Conservation (phyloP, 1,140 invertebrate species). For the Leptoteleia sp. region DNA sequence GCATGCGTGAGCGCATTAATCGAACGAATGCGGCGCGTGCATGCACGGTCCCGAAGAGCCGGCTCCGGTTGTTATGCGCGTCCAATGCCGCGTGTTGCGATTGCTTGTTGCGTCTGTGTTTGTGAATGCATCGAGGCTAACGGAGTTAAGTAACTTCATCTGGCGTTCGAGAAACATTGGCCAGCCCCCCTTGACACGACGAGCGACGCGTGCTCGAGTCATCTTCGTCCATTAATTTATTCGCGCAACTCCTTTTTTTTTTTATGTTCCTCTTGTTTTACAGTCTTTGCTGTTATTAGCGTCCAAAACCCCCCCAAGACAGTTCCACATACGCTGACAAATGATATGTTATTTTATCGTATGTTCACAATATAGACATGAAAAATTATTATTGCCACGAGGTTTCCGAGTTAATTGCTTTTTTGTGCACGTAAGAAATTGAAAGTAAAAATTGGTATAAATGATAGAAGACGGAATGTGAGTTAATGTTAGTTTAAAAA, state of each 20-base stretch:
- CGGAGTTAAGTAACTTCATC: conserved; percentile 70
- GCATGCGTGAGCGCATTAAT: conserved; percentile 49
- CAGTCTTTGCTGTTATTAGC: conserved; percentile 5
- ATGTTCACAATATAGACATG: too few relatives aligned
- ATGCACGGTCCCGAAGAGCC: conserved; percentile 6
- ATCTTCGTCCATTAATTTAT: conserved; percentile 42
- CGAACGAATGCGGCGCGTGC: conserved; percentile 18
- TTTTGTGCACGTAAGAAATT: too few relatives aligned
- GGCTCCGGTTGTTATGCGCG: conserved; percentile 27
- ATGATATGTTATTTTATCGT: conserved; percentile 1
- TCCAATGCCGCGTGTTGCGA: conserved; percentile 5
- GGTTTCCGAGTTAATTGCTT: too few relatives aligned
- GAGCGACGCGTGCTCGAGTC: conserved; percentile 42
- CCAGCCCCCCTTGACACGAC: conserved; percentile 48
- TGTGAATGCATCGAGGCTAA: conserved; percentile 63
- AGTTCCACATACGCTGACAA: neutral
- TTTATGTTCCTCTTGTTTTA: conserved; percentile 15
- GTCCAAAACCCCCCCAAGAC: neutral
- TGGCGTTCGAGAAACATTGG: conserved; percentile 63
- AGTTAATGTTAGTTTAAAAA: too few relatives aligned
- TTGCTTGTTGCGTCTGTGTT: neutral
- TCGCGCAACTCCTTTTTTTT: conserved; percentile 17
- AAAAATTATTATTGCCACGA: neutral
- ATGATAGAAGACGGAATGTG: too few relatives aligned
- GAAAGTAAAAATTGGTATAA: too few relatives aligned